Evolutionary conservation across 64 coral and sea anemone genomes (phyloP), one percentile per base, ranked within the genome.

Genomic region (Hydrozoanthus tunicans): DNA sequence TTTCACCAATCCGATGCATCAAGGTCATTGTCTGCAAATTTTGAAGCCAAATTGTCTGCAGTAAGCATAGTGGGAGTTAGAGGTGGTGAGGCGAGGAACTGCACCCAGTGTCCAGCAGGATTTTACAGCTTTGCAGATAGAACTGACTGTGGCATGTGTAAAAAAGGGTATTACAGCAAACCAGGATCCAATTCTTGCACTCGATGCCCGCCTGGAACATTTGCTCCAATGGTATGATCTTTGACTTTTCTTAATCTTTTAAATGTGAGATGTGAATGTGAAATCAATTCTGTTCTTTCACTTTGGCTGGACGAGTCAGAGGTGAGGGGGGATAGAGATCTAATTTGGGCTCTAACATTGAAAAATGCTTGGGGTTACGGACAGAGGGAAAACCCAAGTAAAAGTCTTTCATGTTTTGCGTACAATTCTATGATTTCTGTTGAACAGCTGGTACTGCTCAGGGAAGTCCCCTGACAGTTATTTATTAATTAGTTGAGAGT

Each of bases 1-100:
- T 96, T 96, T 77, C 69, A 83, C 55, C 95, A 96, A 70, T 61
- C 73, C 3, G 95, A 96, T 64, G 92, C 94, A 51, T 61, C 91
- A 59, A 93, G 81, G 81, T 82, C 77, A 11, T 56, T 91, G 4
- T 96, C 95, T 4, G 61, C 92, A 9, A 90, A 93, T 59, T 96
- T 96, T 79, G 78, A 96, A 75, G 95, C 58, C 17, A 96, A 92
- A 60, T 6, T 96, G 9, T 91, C 43, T 14, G 81, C 86, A 55
- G 94, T 96, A 3, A 94, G 95, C 59, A 59, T 96, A 56, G 77
- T 94, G 9, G 95, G 95, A 24, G 90, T 93, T 11, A 73, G 52
- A 59, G 68, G 53, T 62, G 95, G 95, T 9, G 64, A 66, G 3
- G 92, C 95, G 56, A 62, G 15, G 59, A 89, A 94, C 61, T 96